Evolutionary conservation across 1,140 invertebrate genomes (phyloP).

Genomic region (Dufourea novaeangliae): DNA sequence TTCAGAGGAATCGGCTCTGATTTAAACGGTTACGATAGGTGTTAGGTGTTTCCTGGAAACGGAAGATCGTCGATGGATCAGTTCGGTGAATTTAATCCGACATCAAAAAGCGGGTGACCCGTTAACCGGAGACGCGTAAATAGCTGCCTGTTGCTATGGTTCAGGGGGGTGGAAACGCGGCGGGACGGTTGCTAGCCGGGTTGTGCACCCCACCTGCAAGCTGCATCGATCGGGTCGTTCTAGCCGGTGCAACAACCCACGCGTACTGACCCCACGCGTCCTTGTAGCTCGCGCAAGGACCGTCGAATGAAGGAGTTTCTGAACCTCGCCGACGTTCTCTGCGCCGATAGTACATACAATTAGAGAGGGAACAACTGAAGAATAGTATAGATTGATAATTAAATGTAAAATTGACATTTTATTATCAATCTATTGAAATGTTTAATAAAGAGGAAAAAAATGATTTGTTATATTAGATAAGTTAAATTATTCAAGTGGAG

Average conservation of each 20-base stretch:
- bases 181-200: slow-evolving; percentile 65
- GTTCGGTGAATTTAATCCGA: neutral
- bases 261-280: slow-evolving; percentile 71
- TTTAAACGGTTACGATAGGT: too few relatives aligned
- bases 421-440: too few relatives aligned
- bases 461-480: too few relatives aligned
- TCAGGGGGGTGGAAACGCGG: slow-evolving; percentile 52
- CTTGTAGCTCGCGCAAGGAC: slow-evolving; percentile 57
- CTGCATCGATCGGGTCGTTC: slow-evolving; percentile 75
- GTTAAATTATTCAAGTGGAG: too few relatives aligned
- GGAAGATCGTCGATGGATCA: neutral
- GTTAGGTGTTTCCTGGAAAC: neutral
- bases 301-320: slow-evolving; percentile 42
- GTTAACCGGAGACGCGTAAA: slow-evolving; percentile 51
- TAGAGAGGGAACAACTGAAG: too few relatives aligned
- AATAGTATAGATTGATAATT: too few relatives aligned
- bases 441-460: too few relatives aligned
- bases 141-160: slow-evolving; percentile 73
- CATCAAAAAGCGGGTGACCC: slow-evolving; percentile 35
- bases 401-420: too few relatives aligned
- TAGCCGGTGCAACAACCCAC: slow-evolving; percentile 79
- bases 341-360: too few relatives aligned
- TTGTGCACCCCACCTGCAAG: slow-evolving; percentile 72
- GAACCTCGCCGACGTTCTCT: slow-evolving; percentile 35
- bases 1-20: too few relatives aligned